These are phyloP conservation scores for Pelobates cultripes DNA, from an alignment of 2,797 vertebrate genomes.

Conservation along the genomic window DNA sequence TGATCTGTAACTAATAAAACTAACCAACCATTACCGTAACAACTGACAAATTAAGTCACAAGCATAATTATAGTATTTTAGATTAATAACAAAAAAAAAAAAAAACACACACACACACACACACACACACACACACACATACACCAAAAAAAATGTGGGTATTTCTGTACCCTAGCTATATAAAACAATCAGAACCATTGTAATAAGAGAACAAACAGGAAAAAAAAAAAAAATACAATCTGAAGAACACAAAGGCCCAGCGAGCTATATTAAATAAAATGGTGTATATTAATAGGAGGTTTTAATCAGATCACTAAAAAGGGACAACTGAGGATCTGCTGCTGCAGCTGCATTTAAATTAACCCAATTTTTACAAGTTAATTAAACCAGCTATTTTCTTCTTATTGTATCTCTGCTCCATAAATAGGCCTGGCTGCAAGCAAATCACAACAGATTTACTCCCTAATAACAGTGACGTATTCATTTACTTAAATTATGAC, in stretches of 20 bases:
- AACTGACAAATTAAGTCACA: too few species aligned
- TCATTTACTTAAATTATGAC: constrained; percentile 97
- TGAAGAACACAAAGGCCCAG: constrained; percentile 5
- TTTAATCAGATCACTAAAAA: constrained; percentile 62
- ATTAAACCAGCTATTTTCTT: constrained; percentile 85
- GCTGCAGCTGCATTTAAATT: constrained; percentile 81
- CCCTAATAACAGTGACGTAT: constrained; percentile 85
- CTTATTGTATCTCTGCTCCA: constrained; percentile 84
- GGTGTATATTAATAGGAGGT: constrained; percentile 57
- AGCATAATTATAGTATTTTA: too few species aligned
- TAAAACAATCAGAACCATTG: too few species aligned
- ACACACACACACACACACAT: too few species aligned
- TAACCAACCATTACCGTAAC: too few species aligned
- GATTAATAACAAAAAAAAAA: too few species aligned
- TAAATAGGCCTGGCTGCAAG: constrained; percentile 84
- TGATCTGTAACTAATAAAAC: too few species aligned
- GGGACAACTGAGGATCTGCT: constrained; percentile 72
- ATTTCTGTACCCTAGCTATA: too few species aligned
- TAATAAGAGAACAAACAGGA: too few species aligned
- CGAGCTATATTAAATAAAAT: constrained; percentile 36
- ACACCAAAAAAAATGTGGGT: too few species aligned
- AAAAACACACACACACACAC: too few species aligned
- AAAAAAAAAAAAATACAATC: constrained; percentile 53
- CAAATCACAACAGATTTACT: constrained; percentile 93
- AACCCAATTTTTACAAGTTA: constrained; percentile 83